Percentiles rank a stretch among this genome's conserved stretches.
phyloP scores from a whole-genome alignment of 1,140 invertebrate species.

The Eubasilissa regina region DNA sequence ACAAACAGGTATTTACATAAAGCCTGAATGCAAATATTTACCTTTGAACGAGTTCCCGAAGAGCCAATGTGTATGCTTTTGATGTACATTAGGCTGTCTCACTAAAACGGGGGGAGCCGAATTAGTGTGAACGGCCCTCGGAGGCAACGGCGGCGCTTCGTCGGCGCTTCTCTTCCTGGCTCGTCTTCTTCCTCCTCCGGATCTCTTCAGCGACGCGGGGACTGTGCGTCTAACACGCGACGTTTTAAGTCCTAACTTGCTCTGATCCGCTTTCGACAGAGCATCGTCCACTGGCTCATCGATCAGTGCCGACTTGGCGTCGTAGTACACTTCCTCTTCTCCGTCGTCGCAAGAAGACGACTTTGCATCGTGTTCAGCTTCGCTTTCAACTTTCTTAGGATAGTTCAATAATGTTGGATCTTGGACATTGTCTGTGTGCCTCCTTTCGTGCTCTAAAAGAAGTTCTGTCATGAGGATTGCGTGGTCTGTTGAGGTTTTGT shows the following conservation, averaged over 20 bases:
- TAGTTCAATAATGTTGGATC: neutral
- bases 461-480: constrained; percentile 66
- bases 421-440: constrained; percentile 61
- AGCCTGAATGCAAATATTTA: constrained; percentile 51
- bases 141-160: constrained; percentile 64
- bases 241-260: neutral
- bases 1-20: neutral
- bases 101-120: constrained; percentile 50
- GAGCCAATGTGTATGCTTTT: constrained; percentile 68
- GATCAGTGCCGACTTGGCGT: constrained; percentile 35
- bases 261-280: neutral
- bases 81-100: constrained; percentile 9
- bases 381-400: constrained; percentile 29
- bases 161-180: constrained; percentile 59
- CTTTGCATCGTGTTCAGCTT: constrained; percentile 64
- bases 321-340: constrained; percentile 52
- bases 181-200: constrained; percentile 47
- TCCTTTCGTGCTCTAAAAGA: constrained; percentile 68
- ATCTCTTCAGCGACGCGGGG: constrained; percentile 51
- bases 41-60: constrained; percentile 66
- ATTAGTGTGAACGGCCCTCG: constrained; percentile 38
- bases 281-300: constrained; percentile 23
- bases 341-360: constrained; percentile 57
- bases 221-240: constrained; percentile 42
- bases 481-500: constrained; percentile 61